Evolutionary conservation across 2,113 vertebrate species (phyloP), one percentile per base, ranked within the genome.

Genomic region (Tylochromis polylepis): DNA sequence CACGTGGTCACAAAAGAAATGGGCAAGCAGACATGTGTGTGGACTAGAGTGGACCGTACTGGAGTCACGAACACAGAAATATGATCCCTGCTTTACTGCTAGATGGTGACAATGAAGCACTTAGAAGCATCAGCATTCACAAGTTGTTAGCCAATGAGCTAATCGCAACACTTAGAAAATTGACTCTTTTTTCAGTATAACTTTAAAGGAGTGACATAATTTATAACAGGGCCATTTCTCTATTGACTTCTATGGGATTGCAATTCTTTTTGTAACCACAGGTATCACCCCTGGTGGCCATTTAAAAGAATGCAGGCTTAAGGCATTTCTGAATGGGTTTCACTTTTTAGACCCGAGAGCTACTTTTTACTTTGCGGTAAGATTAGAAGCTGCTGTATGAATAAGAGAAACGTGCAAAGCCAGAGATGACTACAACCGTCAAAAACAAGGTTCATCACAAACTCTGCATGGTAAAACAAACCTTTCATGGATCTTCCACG

Each of bases 311-410:
- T 0, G 38, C 14, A 46, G 38, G 1, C 46, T 46, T 72, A 46
- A 46, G 38, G 14, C 65, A 46, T 27, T 46, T 16, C 38, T 27
- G 0, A 41, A 15, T 43, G 38, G 65, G 8, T 8, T 27, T 72
- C 14, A 27, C 5, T 46, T 70, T 70, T 27, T 1, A 70, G 38
- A 27, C 22, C 0, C 14, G 1, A 24, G 16, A 43, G 65, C 12
- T 70, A 43, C 65, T 27, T 46, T 72, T 10, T 46, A 72, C 10
- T 72, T 46, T 46, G 0, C 1, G 0, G 38, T 72, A 46, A 46
- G 22, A 43, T 72, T 46, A 43, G 65, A 46, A 43, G 65, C 38
- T 70, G 38, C 65, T 70, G 65, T 43, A 4, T 12, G 16, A 43
- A 70, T 16, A 70, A 27, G 38, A 70, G 1, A 70, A 70, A 70